phyloP scores from a whole-genome alignment of 2,797 vertebrate genomes.

The Delichon dasypus region DNA sequence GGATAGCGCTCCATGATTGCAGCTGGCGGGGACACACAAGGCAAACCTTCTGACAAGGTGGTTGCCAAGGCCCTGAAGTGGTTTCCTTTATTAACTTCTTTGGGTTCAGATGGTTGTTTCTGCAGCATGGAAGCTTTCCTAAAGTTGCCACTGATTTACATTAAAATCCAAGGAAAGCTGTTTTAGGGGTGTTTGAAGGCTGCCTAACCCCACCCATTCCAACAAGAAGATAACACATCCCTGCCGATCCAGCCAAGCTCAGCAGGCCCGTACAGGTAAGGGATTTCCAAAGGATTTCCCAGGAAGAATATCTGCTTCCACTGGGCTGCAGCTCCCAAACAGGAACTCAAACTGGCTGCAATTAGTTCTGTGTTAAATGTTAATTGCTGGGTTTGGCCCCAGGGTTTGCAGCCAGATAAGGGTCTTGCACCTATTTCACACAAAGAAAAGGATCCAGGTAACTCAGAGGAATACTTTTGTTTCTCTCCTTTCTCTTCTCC shows the following conservation, averaged over 20 bases:
- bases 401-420: not conserved
- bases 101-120: not conserved
- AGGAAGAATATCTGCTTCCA: not conserved
- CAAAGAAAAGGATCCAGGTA: not conserved
- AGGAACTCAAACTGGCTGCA: not conserved
- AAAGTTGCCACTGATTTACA: not conserved
- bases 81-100: not conserved
- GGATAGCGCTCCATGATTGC: not conserved
- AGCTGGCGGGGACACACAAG: not conserved
- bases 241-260: not conserved
- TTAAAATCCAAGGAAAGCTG: not conserved
- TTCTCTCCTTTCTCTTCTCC: not conserved
- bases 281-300: not conserved
- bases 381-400: not conserved
- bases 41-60: not conserved
- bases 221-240: rapidly evolving
- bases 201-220: not conserved
- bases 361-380: not conserved
- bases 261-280: not conserved
- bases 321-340: not conserved
- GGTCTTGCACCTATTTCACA: not conserved
- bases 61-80: rapidly evolving
- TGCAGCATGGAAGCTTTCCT: not conserved
- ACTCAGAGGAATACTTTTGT: not conserved
- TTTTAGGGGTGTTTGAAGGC: not conserved